Percentiles rank a stretch among this genome's conserved stretches.
Evolutionary conservation across 2,113 vertebrate species (phyloP).

Genomic region (Perccottus glenii): DNA sequence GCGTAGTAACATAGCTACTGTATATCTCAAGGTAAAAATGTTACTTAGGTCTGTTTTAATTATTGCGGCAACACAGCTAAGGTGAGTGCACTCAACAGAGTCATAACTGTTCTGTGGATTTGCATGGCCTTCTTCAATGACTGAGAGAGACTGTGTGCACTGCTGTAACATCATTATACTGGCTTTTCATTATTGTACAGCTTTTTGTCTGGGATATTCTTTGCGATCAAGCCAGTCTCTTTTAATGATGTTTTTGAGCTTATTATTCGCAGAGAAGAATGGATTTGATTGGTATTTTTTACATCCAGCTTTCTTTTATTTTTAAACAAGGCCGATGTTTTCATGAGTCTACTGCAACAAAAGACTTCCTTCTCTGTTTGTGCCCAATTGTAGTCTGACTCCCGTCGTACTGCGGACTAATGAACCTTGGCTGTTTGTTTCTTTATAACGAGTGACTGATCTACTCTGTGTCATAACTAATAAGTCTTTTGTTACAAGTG

Average conservation of each 20-base stretch:
- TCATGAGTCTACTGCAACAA: conserved; percentile 13
- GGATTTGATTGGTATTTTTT: conserved; percentile 71
- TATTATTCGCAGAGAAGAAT: conserved; percentile 64
- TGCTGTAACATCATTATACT: conserved; percentile 59
- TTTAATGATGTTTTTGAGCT: conserved; percentile 76
- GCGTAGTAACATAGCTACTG: too few species aligned
- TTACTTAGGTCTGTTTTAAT: conserved; percentile 28
- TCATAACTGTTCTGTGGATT: conserved; percentile 52
- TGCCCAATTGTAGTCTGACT: conserved; percentile 5
- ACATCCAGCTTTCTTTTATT: conserved; percentile 44
- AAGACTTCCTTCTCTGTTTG: conserved; percentile 12
- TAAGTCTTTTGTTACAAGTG: not conserved
- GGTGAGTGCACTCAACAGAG: conserved; percentile 50
- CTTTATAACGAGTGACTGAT: conserved; percentile 3
- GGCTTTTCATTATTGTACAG: conserved; percentile 68
- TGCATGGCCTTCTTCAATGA: conserved; percentile 69
- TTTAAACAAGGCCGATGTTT: conserved; percentile 36
- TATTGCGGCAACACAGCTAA: conserved; percentile 54
- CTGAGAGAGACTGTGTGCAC: conserved; percentile 44
- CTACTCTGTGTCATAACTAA: not conserved
- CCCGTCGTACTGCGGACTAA: not conserved
- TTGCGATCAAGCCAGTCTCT: conserved; percentile 58
- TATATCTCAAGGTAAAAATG: too few species aligned
- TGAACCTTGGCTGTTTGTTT: conserved; percentile 10
- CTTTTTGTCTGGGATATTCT: conserved; percentile 59